Base-by-base conservation (phyloP, 2,113 vertebrate genomes). In the Alexandromys fortis region DNA sequence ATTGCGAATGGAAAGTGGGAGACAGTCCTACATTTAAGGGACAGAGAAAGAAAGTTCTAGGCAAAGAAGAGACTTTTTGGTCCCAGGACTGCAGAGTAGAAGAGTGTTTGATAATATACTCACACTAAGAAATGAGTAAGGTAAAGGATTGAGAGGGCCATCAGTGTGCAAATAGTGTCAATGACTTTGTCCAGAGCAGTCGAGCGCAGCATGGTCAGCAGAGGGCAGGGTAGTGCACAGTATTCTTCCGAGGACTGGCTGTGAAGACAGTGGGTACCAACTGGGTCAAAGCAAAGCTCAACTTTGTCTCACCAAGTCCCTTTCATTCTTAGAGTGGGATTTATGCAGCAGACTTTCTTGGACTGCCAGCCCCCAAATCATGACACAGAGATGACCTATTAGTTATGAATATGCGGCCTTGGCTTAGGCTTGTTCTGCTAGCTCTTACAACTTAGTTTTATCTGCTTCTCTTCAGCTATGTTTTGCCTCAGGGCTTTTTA, bases 201-300 rank as follows among this genome's bases (percentile, higher is more conserved):
- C 49, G 86, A 78, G 73, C 22, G 70, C 28, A 92, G 19, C 55
- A 5, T 73, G 24, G 52, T 24, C 26, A 79, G 8, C 49, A 86
- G 75, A 95, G 81, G 61, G 81, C 9, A 78, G 42, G 35, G 75
- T 38, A 35, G 16, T 76, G 55, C 21, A 77, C 35, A 21, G 47
- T 47, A 49, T 77, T 89, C 38, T 91, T 65, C 33, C 33, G 87
- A 94, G 72, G 26, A 38, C 90, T 79, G 55, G 16, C 72, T 88
- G 47, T 79, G 76, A 88, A 85, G n/a, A 49, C 42, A 86, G 45
- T 47, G 45, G 14, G 17, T 58, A 55, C 33, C 45, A 73, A 22
- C 22, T 95, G 26, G 19, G 12, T 65, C 93, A 92, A 95, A 89
- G 42, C 42, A 85, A 97, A 87, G 77, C 73, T 79, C 58, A 87